Conservation (phyloP, 2,797 vertebrate species). For the Artibeus lituratus region DNA sequence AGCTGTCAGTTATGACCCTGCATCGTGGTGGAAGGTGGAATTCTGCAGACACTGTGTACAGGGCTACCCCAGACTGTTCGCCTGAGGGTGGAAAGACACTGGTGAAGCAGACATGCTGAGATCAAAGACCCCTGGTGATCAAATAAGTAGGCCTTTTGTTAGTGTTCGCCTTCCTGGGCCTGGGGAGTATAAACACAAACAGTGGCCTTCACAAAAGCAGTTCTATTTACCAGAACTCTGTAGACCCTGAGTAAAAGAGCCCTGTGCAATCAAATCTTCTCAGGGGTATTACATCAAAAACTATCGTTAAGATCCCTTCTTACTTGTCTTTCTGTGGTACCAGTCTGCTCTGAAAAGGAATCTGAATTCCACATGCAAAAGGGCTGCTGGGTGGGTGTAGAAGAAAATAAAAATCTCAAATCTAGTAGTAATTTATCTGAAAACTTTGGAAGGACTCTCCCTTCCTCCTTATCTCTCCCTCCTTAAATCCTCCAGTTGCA, state of each 20-base stretch:
- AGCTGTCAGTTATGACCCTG: not conserved
- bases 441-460: not conserved
- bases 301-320: not conserved
- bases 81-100: not conserved
- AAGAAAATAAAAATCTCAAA: not conserved
- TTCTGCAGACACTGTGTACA: not conserved
- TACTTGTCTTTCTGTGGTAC: not conserved
- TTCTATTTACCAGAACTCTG: not conserved
- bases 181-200: conserved; percentile 27
- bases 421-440: not conserved
- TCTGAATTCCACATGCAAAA: not conserved
- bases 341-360: not conserved
- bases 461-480: not conserved
- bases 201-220: not conserved
- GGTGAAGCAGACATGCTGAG: not conserved
- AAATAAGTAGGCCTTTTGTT: not conserved
- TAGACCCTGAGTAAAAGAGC: not conserved
- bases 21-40: not conserved
- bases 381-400: not conserved
- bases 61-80: not conserved
- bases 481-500: not conserved
- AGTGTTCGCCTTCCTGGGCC: not conserved
- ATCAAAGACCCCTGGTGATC: conserved; percentile 35
- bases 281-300: conserved; percentile 37
- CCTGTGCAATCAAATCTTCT: conserved; percentile 19